A percentile compares a stretch with the other conserved stretches of the same genome.
These are phyloP conservation scores for Andinoacara biseriatus DNA, from an alignment of 2,113 vertebrate species.

Conservation along the genomic window DNA sequence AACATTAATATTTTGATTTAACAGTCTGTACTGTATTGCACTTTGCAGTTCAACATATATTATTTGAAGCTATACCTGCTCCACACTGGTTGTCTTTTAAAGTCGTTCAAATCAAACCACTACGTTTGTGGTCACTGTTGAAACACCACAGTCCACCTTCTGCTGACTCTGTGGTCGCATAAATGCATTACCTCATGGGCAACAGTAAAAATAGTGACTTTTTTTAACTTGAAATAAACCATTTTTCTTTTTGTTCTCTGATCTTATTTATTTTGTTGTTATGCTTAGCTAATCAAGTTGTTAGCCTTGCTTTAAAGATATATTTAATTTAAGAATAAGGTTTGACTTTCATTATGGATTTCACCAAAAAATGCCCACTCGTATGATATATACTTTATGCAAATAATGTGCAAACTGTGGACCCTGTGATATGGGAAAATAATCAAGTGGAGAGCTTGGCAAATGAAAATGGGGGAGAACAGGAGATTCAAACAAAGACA, in stretches of 20 bases:
- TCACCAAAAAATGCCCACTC: not conserved
- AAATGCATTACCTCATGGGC: not conserved
- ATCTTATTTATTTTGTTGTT: not conserved
- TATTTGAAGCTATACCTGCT: not conserved
- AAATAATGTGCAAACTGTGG: not conserved
- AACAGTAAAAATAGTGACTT: not conserved
- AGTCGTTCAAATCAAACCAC: not conserved
- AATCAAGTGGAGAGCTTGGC: not conserved
- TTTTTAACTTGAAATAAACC: not conserved
- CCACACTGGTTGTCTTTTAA: not conserved
- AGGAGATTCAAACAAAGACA: not conserved
- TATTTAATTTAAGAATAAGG: not conserved
- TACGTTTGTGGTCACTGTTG: not conserved
- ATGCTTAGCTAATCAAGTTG: not conserved
- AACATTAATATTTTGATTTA: too few relatives aligned
- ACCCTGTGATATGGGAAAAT: not conserved
- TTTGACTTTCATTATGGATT: not conserved
- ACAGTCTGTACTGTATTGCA: not conserved
- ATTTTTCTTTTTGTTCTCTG: not conserved
- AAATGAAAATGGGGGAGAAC: not conserved
- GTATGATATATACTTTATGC: not conserved
- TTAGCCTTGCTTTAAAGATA: not conserved
- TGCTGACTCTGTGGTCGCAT: not conserved
- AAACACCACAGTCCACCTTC: not conserved
- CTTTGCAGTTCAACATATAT: not conserved